A percentile compares a stretch with the other conserved stretches of the same genome.
These are phyloP conservation scores for Ctenicera cuprea DNA, from an alignment of 2,888 invertebrate species.

Conservation along the genomic window DNA sequence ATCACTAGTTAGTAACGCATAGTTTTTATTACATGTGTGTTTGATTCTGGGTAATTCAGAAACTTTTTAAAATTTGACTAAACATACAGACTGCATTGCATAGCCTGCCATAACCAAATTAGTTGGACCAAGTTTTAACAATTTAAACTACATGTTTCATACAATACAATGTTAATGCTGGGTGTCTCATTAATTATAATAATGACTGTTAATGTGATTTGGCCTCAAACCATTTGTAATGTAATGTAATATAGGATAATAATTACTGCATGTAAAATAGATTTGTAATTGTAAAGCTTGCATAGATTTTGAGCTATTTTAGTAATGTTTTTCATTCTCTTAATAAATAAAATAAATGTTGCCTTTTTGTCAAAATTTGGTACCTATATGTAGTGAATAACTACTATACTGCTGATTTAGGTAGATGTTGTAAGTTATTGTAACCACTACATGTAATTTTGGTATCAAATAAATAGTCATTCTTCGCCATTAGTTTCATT, in stretches of 20 bases:
- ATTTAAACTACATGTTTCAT: constrained; percentile 64
- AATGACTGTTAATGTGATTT: constrained; percentile 67
- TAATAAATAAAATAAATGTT: constrained; percentile 69
- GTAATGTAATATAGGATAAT: constrained; percentile 67
- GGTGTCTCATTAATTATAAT: constrained; percentile 54
- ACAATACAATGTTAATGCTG: constrained; percentile 60
- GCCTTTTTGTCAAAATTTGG: constrained; percentile 67
- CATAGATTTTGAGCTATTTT: constrained; percentile 70
- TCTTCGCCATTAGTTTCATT: constrained; percentile 31
- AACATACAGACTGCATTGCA: constrained; percentile 61
- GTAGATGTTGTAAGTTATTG: constrained; percentile 50
- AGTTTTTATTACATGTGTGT: constrained; percentile 18
- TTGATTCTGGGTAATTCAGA: constrained; percentile 62
- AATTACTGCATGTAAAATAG: constrained; percentile 66
- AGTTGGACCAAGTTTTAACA: constrained; percentile 67
- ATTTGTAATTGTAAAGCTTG: constrained; percentile 68
- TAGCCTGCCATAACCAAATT: constrained; percentile 68
- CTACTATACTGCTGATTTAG: constrained; percentile 44
- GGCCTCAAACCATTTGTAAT: constrained; percentile 68
- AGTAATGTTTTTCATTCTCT: constrained; percentile 67
- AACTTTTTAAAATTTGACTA: constrained; percentile 66
- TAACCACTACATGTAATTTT: constrained; percentile 61
- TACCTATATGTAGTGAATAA: constrained; percentile 49
- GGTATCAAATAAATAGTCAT: constrained; percentile 63
- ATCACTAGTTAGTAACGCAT: background rate